Conservation (phyloP, 2,888 invertebrate species). For the Stenoptilia bipunctidactyla region DNA sequence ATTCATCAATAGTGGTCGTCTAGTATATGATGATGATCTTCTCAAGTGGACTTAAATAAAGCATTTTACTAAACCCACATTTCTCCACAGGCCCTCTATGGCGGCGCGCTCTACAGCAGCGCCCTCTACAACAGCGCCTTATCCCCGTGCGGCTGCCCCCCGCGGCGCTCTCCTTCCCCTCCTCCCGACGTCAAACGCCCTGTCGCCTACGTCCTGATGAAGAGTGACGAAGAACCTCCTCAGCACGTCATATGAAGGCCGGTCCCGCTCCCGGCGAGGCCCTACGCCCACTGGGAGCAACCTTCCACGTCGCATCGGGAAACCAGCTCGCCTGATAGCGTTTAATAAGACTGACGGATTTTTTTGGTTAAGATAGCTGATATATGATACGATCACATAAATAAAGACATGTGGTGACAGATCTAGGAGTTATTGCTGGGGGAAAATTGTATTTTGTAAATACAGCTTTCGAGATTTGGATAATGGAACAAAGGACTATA, state of each 20-base stretch:
- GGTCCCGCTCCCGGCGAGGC: conserved; percentile 82
- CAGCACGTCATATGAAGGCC: conserved; percentile 88
- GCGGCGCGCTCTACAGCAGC: conserved; percentile 59
- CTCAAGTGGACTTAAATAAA: too few relatives aligned
- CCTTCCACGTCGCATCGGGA: conserved; percentile 58
- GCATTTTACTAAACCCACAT: too few relatives aligned
- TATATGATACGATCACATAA: too few relatives aligned
- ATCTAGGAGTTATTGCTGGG: too few relatives aligned
- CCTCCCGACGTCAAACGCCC: conserved; percentile 62
- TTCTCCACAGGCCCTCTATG: conserved; percentile 49
- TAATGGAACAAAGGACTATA: too few relatives aligned
- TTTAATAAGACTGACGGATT: conserved; percentile 32
- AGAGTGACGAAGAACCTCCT: conserved; percentile 69
- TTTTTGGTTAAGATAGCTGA: too few relatives aligned
- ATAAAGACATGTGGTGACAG: too few relatives aligned
- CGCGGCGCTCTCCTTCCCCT: conserved; percentile 55
- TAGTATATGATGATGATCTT: too few relatives aligned
- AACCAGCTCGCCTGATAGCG: conserved; percentile 55
- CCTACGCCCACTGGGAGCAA: conserved; percentile 63
- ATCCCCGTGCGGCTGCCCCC: conserved; percentile 59
- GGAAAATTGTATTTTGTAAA: too few relatives aligned
- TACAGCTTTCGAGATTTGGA: too few relatives aligned
- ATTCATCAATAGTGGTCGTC: too few relatives aligned
- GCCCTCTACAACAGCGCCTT: conserved; percentile 55
- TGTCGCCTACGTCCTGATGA: conserved; percentile 75